phyloP scores from a whole-genome alignment of 2,888 invertebrate species.

The Rhaphigaster nebulosa region DNA sequence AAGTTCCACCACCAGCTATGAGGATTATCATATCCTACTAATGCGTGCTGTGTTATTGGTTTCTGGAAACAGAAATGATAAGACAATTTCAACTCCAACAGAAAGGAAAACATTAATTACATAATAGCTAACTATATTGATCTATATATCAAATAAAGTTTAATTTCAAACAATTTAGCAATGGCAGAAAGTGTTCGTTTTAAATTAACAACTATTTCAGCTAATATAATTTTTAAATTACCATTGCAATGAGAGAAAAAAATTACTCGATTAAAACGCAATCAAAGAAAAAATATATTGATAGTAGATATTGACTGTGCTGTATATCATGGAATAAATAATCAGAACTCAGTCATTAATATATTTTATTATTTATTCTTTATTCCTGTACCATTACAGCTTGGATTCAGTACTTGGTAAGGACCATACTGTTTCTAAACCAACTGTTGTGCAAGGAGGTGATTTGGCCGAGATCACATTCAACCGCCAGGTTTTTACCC shows the following conservation, averaged over 20 bases:
- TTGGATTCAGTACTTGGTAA: too few species aligned
- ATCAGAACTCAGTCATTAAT: too few species aligned
- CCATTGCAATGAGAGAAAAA: not conserved
- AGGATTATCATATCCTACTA: slow-evolving; percentile 7
- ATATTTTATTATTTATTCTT: too few species aligned
- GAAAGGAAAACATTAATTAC: not conserved
- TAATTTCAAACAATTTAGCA: not conserved
- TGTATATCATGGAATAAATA: too few species aligned
- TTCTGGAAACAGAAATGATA: slow-evolving; percentile 47
- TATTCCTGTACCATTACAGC: too few species aligned
- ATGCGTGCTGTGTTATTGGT: not conserved
- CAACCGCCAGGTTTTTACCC: too few species aligned
- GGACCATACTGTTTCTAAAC: too few species aligned
- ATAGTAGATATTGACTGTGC: too few species aligned
- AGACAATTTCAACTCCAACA: not conserved
- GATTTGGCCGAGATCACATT: too few species aligned
- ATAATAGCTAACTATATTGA: not conserved
- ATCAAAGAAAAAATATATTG: too few species aligned
- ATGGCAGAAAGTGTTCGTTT: not conserved
- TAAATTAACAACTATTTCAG: not conserved
- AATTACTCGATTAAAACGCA: too few species aligned
- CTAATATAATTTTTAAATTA: not conserved
- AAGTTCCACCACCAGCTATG: slow-evolving; percentile 25
- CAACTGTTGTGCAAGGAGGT: too few species aligned
- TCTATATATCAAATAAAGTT: not conserved